Conservation (phyloP, 2,888 invertebrate genomes). For the Orthosia incerta region DNA sequence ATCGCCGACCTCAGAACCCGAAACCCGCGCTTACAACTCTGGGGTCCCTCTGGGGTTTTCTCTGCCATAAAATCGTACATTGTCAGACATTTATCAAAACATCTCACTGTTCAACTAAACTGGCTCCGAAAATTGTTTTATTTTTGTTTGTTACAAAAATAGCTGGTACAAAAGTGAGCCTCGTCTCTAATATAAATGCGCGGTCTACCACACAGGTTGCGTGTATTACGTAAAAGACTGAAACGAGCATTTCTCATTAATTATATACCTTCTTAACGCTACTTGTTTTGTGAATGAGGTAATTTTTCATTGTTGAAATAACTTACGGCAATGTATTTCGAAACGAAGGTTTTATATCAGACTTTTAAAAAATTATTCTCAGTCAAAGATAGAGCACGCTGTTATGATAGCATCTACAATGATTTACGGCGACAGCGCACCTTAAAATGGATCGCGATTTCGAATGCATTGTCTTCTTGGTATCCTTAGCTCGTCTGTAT, state of each 20-base stretch:
- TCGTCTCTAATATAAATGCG: constrained; percentile 69
- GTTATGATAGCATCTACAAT: constrained; percentile 55
- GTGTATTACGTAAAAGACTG: constrained; percentile 66
- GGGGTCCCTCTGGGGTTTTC: constrained; percentile 32
- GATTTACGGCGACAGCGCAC: constrained; percentile 42
- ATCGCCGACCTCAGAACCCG: constrained; percentile 25
- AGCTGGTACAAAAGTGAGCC: constrained; percentile 22
- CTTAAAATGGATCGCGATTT: constrained; percentile 44
- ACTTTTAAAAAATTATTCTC: constrained; percentile 29
- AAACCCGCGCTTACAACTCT: not conserved
- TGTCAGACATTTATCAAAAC: constrained; percentile 45
- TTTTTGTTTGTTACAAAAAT: constrained; percentile 48
- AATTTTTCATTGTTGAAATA: constrained; percentile 8
- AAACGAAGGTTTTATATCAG: constrained; percentile 25
- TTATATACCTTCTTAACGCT: constrained; percentile 58
- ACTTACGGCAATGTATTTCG: constrained; percentile 16
- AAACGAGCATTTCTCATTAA: constrained; percentile 64
- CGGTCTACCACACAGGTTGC: constrained; percentile 65
- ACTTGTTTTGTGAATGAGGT: constrained; percentile 59
- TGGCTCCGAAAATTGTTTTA: constrained; percentile 22
- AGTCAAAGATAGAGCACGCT: constrained; percentile 32
- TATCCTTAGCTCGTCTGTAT: constrained; percentile 22
- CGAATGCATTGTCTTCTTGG: constrained; percentile 53
- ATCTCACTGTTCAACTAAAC: constrained; percentile 10
- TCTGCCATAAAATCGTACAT: constrained; percentile 32